Evolutionary conservation across 2,113 vertebrate genomes (phyloP).

Genomic region (Casuarius casuarius): DNA sequence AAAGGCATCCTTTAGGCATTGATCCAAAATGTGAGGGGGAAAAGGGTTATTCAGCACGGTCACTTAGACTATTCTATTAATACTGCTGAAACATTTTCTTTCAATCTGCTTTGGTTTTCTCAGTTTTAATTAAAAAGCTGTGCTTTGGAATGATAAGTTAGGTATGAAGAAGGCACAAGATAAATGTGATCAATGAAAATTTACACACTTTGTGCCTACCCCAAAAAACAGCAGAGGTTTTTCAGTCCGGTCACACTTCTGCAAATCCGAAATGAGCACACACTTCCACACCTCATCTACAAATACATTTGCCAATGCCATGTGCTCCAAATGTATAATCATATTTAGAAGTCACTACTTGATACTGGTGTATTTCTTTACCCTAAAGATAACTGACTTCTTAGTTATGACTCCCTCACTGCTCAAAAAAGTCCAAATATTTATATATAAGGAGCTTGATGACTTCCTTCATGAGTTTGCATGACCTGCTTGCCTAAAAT

Average conservation of each 20-base stretch:
- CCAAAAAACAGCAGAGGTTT: neutral
- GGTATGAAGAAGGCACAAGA: neutral
- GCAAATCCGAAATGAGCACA: neutral
- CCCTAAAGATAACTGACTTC: neutral
- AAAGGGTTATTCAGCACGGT: neutral
- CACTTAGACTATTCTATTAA: neutral
- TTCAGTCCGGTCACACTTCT: neutral
- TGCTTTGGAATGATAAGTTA: neutral
- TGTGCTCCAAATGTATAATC: neutral
- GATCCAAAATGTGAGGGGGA: neutral
- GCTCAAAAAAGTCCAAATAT: neutral
- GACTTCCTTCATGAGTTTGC: neutral
- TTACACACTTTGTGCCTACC: neutral
- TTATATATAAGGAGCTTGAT: slow-evolving; percentile 36
- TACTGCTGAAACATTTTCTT: neutral
- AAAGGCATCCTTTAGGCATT: neutral
- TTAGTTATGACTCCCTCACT: neutral
- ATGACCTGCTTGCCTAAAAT: slow-evolving; percentile 5
- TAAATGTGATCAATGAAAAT: neutral
- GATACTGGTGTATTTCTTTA: neutral
- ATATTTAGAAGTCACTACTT: neutral
- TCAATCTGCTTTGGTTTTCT: neutral
- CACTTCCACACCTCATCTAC: neutral
- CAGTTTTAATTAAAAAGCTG: neutral
- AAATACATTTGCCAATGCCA: neutral